Base-by-base conservation (phyloP, 2,113 vertebrate species). In the Leptosomus discolor region DNA sequence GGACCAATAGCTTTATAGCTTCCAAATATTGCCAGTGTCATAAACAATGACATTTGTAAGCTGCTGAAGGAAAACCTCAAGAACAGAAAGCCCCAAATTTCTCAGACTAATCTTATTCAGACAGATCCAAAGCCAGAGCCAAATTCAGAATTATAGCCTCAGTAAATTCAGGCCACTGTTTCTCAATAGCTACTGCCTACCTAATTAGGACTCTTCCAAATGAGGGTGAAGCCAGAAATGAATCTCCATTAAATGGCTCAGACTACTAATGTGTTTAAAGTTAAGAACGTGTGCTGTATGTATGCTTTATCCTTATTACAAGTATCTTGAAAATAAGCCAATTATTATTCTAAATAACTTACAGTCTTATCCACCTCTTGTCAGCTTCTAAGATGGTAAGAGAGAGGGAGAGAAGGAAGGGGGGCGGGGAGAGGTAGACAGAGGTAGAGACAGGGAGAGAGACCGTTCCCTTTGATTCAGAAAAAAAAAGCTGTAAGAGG, bases 31-130 rank as follows among this genome's bases (percentile, higher is more conserved):
- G 85, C 93, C 91, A 94, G 69, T 85, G 46, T 83, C 94, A 96
- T 96, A 93, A 97, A 94, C 63, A 92, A 64, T 96, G 88, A 91
- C 90, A 97, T 96, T 94, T 95, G 77, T 95, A 95, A 94, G 56
- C 71, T 75, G 75, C 80, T 71, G 73, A 93, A 88, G 56, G 70
- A 94, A 94, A 96, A 83, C 48, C 34, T 92, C 74, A 85, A 69
- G 86, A 96, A 94, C 70, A 71, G 68, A 96, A 97, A 95, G 85
- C 54, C 68, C 73, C 15, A 9, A 73, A 80, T 93, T 96, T 93
- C 82, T 94, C 89, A 95, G 37, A 79, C 69, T 92, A 76, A 65
- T 94, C 65, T 90, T 94, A 85, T 45, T 91, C 69, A 94, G 91
- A 69, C 23, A 96, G 75, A 86, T 81, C 65, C 37, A 34, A 96